A percentile compares a stretch with the other conserved stretches of the same genome.
Evolutionary conservation across 2,113 vertebrate genomes (phyloP).

Genomic region (Clinocottus analis): DNA sequence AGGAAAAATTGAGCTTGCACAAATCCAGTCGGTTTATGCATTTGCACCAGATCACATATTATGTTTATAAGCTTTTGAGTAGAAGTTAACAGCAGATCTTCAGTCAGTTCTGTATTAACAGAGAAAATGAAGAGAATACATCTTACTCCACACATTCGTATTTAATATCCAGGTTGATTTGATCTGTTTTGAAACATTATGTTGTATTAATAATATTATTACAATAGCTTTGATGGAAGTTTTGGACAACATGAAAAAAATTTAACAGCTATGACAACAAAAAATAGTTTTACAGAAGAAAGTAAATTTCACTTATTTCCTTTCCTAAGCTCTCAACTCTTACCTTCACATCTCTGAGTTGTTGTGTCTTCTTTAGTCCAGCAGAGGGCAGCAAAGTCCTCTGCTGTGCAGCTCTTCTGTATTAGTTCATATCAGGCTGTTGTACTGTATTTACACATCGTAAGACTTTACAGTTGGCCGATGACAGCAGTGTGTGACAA

Average conservation of each 20-base stretch:
- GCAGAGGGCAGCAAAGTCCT: constrained; percentile 67
- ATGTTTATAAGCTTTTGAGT: constrained; percentile 6
- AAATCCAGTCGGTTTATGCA: constrained; percentile 49
- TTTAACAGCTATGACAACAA: neutral
- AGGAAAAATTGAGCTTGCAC: constrained; percentile 55
- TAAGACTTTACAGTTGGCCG: neutral
- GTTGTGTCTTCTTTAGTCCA: constrained; percentile 33
- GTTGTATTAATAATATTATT: neutral
- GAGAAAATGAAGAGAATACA: neutral
- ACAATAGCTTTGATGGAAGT: neutral
- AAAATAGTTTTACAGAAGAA: too few relatives aligned
- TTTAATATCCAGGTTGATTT: neutral
- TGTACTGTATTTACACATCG: neutral
- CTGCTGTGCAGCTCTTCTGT: neutral
- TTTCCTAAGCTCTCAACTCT: too few relatives aligned
- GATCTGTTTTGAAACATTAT: neutral
- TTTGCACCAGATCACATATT: constrained; percentile 37
- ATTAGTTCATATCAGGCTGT: neutral
- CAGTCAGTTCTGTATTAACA: constrained; percentile 6
- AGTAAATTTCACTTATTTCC: too few relatives aligned
- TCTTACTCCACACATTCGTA: neutral
- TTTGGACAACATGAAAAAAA: neutral
- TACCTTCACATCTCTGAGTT: neutral
- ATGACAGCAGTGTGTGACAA: neutral
- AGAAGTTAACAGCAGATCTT: constrained; percentile 5